These are phyloP conservation scores for Pseudococcus longispinus DNA, from an alignment of 2,888 invertebrate species.

Conservation along the genomic window DNA sequence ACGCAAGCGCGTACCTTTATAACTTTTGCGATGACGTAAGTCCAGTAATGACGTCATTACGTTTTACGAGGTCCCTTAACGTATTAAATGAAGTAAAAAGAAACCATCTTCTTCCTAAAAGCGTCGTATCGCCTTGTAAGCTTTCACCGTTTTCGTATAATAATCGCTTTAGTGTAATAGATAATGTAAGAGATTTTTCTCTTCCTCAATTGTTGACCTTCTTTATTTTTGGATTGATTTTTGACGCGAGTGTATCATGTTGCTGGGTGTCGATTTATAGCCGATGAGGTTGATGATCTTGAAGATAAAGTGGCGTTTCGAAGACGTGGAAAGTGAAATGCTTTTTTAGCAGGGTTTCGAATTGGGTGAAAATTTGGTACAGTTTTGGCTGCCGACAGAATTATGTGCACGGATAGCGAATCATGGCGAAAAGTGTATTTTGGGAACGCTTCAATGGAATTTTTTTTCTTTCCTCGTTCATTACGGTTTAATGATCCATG, in stretches of 20 bases:
- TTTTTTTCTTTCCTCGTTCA: not conserved
- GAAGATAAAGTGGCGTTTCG: not conserved
- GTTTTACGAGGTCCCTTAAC: conserved; percentile 56
- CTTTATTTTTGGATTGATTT: conserved; percentile 9
- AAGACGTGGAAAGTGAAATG: not conserved
- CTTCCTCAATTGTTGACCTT: conserved; percentile 29
- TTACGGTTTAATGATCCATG: not conserved
- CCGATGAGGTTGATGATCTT: not conserved
- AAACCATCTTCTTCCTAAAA: conserved; percentile 54
- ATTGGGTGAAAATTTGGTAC: not conserved
- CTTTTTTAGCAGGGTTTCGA: not conserved
- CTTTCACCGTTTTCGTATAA: conserved; percentile 43
- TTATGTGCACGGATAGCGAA: not conserved
- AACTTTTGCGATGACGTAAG: conserved; percentile 55
- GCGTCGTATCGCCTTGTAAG: conserved; percentile 44
- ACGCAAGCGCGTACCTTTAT: conserved; percentile 54
- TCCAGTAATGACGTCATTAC: conserved; percentile 57
- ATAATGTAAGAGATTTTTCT: conserved; percentile 2
- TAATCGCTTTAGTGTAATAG: conserved; percentile 38
- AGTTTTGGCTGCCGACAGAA: not conserved
- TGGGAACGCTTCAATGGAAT: not conserved
- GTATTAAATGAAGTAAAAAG: conserved; percentile 54
- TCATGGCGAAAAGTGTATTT: not conserved
- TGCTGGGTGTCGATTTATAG: not conserved
- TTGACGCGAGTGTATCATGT: not conserved